phyloP scores from a whole-genome alignment of 2,888 invertebrate species.

The Mimachlamys varia region DNA sequence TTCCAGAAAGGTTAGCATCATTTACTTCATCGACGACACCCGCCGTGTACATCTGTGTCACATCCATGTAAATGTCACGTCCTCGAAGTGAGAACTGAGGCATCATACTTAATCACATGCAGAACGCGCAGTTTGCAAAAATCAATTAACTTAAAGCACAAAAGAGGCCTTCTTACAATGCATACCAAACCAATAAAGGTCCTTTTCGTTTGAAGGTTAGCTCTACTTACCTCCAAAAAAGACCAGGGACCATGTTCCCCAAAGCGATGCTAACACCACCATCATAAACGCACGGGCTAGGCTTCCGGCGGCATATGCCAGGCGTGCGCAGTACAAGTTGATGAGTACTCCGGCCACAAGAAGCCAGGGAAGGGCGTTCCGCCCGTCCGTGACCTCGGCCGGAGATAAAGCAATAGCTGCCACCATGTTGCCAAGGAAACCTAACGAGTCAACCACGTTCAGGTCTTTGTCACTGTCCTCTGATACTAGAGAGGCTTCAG shows the following conservation, averaged over 20 bases:
- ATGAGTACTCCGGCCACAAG: conserved; percentile 63
- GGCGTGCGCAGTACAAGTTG: conserved; percentile 60
- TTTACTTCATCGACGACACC: no score
- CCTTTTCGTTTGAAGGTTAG: not conserved
- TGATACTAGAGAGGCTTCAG: not conserved
- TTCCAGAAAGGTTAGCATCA: no score
- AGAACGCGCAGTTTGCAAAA: no score
- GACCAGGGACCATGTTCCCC: conserved; percentile 60
- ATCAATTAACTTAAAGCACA: no score
- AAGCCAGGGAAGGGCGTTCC: conserved; percentile 57
- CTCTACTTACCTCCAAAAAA: conserved; percentile 40
- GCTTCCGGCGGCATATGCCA: conserved; percentile 63
- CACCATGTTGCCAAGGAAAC: conserved; percentile 59
- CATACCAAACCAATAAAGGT: no score
- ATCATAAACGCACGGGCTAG: conserved; percentile 60
- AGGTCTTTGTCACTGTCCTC: conserved; percentile 56
- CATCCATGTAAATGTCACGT: no score
- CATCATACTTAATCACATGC: no score
- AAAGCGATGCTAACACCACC: conserved; percentile 57
- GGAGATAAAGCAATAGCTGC: conserved; percentile 63
- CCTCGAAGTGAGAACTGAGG: no score
- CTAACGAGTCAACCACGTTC: conserved; percentile 59
- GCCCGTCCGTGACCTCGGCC: conserved; percentile 54
- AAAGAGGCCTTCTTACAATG: no score
- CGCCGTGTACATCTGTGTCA: no score